Evolutionary conservation across 2,888 invertebrate genomes (phyloP), one percentile per base, ranked within the genome.

Genomic region (Lucinisca nassula): DNA sequence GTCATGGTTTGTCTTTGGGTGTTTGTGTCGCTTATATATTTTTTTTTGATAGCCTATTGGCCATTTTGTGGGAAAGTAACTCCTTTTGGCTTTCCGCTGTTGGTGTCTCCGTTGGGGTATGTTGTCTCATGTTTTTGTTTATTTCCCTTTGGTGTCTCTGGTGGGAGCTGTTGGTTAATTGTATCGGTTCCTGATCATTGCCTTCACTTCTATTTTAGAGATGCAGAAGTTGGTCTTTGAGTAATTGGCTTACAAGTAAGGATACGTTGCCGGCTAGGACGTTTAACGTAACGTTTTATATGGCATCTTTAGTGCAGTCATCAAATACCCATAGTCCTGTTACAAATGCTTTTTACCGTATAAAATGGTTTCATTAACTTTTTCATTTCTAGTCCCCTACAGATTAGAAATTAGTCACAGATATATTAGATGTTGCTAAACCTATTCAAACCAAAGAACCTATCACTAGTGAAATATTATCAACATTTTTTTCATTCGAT

Each of bases 281-380:
- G 61, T 84, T 88, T 35, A 76, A 82, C 24, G 76, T 90, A 17
- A 83, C 85, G 12, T 40, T 89, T 3, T 87, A 83, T 84, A 37
- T 85, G 30, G 77, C 81, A 8, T 82, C 82, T 17, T 75, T 88
- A 70, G 55, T 80, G n/a, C 85, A 87, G 58, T 14, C 51, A 0
- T 38, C 78, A 45, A 85, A 79, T 58, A 76, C 87, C 37, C 78
- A 79, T 21, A 67, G 82, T 88, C 82, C 88, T 14, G 27, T 88
- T 45, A 82, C 72, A 17, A 74, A 80, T 30, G 85, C 85, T 12
- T 86, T 84, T 77, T 88, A 88, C 74, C 80, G 80, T 35, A 51
- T 88, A n/a, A 83, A 88, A 78, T 85, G 88, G 79, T 61, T 78
- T 32, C 85, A 85, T 79, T 75, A 83, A 72, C 38, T 85, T 6